These are phyloP conservation scores for Actinernus sp. DNA, from an alignment of 92 coral and sea anemone genomes.

Conservation along the genomic window DNA sequence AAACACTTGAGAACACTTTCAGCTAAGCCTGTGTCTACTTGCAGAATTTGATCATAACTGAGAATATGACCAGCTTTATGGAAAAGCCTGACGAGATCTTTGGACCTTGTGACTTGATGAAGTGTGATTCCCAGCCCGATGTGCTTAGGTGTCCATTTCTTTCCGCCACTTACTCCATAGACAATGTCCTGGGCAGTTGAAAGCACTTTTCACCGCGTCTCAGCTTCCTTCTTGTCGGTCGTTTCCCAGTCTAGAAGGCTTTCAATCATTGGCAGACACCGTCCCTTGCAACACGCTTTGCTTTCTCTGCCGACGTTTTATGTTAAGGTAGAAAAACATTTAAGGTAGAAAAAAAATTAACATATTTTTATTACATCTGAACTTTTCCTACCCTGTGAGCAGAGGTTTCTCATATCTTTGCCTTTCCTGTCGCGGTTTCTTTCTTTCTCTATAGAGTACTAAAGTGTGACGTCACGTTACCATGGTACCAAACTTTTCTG, in stretches of 20 bases:
- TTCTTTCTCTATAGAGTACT: no score
- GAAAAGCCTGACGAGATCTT: conserved; percentile 55
- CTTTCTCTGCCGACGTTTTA: no score
- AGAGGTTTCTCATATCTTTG: no score
- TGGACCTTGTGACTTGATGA: conserved; percentile 65
- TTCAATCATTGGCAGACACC: no score
- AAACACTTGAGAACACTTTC: conserved; percentile 21
- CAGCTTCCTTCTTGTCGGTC: conserved; percentile 38
- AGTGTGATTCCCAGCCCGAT: conserved; percentile 63
- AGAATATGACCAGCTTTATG: conserved; percentile 63
- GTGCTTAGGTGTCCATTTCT: conserved; percentile 70
- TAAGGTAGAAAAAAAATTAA: no score
- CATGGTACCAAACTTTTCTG: no score
- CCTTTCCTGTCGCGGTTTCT: no score
- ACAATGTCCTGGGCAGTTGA: conserved; percentile 49
- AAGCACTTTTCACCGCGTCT: conserved; percentile 34
- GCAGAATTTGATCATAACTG: conserved; percentile 55
- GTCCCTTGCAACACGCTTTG: no score
- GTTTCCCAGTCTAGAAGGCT: conserved; percentile 4
- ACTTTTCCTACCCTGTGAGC: no score
- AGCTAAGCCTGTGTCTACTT: conserved; percentile 60
- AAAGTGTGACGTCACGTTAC: no score
- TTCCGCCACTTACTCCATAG: conserved; percentile 48
- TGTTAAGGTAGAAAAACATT: no score
- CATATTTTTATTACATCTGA: no score